Evolutionary conservation across 2,888 invertebrate species (phyloP).

Genomic region (Liodrosophila aerea): DNA sequence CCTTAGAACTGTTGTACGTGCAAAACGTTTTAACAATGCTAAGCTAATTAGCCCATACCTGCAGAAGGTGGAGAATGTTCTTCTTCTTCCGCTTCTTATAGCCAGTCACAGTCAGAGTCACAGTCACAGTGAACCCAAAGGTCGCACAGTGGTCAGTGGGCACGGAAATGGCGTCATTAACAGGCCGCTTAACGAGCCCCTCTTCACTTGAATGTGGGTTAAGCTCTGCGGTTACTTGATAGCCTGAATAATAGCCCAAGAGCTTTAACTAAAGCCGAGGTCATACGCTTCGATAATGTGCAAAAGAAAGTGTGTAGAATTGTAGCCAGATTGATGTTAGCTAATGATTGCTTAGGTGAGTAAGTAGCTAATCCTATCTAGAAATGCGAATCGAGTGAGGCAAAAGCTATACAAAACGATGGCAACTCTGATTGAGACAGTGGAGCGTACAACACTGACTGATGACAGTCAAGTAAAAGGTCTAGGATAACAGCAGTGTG

Average conservation of each 20-base stretch:
- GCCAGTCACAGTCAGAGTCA: neutral
- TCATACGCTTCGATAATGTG: constrained; percentile 33
- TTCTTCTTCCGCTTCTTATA: too few species aligned
- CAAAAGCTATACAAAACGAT: neutral
- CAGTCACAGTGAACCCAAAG: constrained; percentile 57
- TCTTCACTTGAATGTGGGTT: constrained; percentile 34
- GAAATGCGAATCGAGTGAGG: too few species aligned
- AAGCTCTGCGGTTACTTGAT: constrained; percentile 44
- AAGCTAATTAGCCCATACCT: constrained; percentile 68
- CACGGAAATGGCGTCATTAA: constrained; percentile 75
- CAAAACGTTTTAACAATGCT: constrained; percentile 63
- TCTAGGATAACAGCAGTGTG: too few species aligned
- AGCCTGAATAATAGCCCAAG: constrained; percentile 31
- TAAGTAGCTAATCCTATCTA: neutral
- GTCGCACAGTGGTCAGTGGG: constrained; percentile 48
- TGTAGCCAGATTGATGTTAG: constrained; percentile 8
- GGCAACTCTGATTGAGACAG: too few species aligned
- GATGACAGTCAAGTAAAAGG: too few species aligned
- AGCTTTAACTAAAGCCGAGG: constrained; percentile 45
- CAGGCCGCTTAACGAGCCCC: constrained; percentile 60
- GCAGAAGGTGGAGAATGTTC: neutral
- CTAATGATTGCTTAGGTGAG: constrained; percentile 6
- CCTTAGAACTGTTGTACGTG: too few species aligned
- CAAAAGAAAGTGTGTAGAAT: neutral
- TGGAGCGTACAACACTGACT: too few species aligned